Conservation (phyloP, 2,113 vertebrate genomes). For the Actenoides lindsayi region DNA sequence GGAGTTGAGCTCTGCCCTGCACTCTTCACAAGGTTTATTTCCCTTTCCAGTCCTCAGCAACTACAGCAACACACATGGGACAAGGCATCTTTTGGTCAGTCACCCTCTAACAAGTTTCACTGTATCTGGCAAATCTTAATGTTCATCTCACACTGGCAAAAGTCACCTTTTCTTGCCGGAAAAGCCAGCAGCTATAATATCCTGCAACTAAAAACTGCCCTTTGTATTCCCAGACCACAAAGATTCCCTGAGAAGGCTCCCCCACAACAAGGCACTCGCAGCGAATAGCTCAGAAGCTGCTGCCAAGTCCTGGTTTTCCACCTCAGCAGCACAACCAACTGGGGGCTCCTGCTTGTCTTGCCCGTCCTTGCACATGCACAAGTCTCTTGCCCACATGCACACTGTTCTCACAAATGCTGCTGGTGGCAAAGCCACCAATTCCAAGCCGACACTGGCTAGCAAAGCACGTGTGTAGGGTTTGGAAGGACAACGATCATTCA, state of each 20-base stretch:
- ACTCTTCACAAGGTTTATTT: background rate
- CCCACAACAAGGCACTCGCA: background rate
- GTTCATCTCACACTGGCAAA: background rate
- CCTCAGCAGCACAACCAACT: background rate
- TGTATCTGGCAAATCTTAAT: background rate
- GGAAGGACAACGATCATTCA: accelerated
- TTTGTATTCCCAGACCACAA: background rate
- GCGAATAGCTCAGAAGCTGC: background rate
- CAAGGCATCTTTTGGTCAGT: background rate
- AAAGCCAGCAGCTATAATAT: background rate
- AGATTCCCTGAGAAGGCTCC: background rate
- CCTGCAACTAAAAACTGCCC: accelerated
- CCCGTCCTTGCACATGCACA: too few relatives aligned
- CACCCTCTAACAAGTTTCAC: background rate
- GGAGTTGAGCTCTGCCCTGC: background rate
- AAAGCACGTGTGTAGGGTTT: background rate
- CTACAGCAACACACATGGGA: background rate
- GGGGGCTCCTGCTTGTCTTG: background rate
- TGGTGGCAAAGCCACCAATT: background rate
- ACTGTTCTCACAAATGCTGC: background rate
- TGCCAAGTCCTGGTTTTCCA: background rate
- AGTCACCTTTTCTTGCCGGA: background rate
- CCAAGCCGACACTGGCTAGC: background rate
- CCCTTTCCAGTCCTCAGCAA: background rate
- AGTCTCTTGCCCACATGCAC: background rate